These are phyloP conservation scores for Hoplodrina blanda DNA, from an alignment of 2,888 invertebrate species.

Conservation along the genomic window DNA sequence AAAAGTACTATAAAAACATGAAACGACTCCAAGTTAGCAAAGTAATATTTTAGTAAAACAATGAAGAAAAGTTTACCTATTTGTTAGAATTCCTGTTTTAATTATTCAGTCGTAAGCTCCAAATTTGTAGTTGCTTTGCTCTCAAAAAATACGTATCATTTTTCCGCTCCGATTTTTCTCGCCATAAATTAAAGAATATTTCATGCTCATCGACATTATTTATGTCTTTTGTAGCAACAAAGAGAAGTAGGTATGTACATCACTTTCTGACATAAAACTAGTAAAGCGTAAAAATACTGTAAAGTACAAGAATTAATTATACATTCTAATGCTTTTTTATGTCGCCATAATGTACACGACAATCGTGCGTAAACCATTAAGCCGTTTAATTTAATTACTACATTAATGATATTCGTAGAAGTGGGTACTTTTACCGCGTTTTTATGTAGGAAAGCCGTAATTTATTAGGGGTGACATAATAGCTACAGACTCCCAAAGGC, in stretches of 20 bases:
- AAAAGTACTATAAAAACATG: slow-evolving; percentile 1
- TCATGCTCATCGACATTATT: slow-evolving; percentile 39
- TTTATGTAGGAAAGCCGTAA: slow-evolving; percentile 19
- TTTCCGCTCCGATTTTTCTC: slow-evolving; percentile 11
- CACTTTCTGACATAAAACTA: slow-evolving; percentile 10
- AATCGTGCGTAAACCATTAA: slow-evolving; percentile 16
- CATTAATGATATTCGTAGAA: slow-evolving; percentile 15
- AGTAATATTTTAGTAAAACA: slow-evolving; percentile 13
- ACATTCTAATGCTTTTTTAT: slow-evolving; percentile 23
- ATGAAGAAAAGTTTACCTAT: slow-evolving; percentile 9
- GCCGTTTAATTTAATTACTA: slow-evolving; percentile 29
- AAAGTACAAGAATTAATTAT: background rate
- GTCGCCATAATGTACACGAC: background rate
- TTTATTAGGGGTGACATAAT: slow-evolving; percentile 24
- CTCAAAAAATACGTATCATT: slow-evolving; percentile 16
- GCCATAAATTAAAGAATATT: slow-evolving; percentile 42
- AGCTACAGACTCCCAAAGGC: slow-evolving; percentile 14
- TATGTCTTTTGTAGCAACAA: slow-evolving; percentile 22
- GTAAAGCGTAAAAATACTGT: background rate
- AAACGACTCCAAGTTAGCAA: slow-evolving; percentile 6
- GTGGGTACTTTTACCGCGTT: slow-evolving; percentile 7
- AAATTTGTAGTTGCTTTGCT: slow-evolving; percentile 1
- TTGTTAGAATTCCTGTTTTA: slow-evolving; percentile 6
- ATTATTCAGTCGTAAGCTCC: slow-evolving; percentile 3
- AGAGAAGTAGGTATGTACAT: slow-evolving; percentile 30